A percentile compares a stretch with the other conserved stretches of the same genome.
These are phyloP conservation scores for Ctenomys sociabilis DNA, from an alignment of 2,113 vertebrate species.

Conservation along the genomic window DNA sequence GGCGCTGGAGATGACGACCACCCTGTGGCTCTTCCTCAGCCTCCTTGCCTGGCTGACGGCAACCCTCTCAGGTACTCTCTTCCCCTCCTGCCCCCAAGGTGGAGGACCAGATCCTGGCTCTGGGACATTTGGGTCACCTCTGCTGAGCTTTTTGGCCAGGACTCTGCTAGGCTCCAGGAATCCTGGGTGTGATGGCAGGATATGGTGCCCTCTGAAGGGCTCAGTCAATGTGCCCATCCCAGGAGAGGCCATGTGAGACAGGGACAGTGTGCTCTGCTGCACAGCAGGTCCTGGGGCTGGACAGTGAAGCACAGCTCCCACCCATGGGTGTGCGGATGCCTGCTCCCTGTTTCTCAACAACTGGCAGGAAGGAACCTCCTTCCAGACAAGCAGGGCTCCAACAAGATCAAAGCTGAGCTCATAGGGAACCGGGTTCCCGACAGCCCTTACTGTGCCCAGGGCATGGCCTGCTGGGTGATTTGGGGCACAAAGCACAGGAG, in stretches of 20 bases:
- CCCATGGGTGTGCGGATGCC: fast-evolving
- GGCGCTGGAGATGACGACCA: background rate
- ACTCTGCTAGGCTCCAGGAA: background rate
- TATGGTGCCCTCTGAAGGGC: background rate
- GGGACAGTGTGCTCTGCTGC: fast-evolving
- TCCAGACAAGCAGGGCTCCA: background rate
- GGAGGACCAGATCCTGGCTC: background rate
- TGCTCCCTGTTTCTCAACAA: background rate
- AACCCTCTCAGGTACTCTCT: constrained; percentile 65
- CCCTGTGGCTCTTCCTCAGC: constrained; percentile 33
- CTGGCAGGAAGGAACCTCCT: background rate
- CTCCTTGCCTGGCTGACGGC: constrained; percentile 19
- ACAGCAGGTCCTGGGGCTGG: background rate
- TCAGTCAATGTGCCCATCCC: background rate
- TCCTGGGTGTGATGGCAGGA: background rate
- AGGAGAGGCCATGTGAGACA: background rate
- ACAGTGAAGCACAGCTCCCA: fast-evolving
- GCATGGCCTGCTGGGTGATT: background rate
- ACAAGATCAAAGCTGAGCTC: background rate
- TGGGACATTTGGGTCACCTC: background rate
- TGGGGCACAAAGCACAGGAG: background rate
- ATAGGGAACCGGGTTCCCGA: background rate
- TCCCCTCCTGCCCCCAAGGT: background rate
- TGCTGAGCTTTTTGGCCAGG: background rate
- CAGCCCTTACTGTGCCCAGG: fast-evolving